Evolutionary conservation across 2,797 vertebrate species (phyloP).

Genomic region (Sebastes minor): DNA sequence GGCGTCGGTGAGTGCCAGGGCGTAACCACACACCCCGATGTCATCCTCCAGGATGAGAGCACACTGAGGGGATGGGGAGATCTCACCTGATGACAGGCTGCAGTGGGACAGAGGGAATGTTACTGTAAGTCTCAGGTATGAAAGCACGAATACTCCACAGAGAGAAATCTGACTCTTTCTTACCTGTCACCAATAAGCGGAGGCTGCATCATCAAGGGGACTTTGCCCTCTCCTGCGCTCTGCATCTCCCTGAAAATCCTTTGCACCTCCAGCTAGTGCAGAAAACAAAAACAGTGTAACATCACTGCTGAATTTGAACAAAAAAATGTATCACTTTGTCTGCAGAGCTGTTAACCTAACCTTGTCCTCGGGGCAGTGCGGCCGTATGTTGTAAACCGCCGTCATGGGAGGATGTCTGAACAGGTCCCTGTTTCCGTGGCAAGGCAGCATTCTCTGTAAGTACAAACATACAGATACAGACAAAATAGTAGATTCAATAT

Average conservation of each 20-base stretch:
- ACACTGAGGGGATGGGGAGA: slow-evolving; percentile 88
- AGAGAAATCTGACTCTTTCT: slow-evolving; percentile 29
- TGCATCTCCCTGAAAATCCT: slow-evolving; percentile 93
- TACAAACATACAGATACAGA: slow-evolving; percentile 8
- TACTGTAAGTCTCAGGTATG: no score
- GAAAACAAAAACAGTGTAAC: slow-evolving; percentile 35
- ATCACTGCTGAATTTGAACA: background rate
- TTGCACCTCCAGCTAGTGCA: slow-evolving; percentile 87
- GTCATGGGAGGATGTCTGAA: slow-evolving; percentile 91
- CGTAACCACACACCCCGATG: slow-evolving; percentile 90
- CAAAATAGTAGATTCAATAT: background rate
- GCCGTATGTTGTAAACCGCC: slow-evolving; percentile 91
- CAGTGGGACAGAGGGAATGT: background rate
- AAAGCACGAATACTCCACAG: background rate
- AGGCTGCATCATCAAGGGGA: slow-evolving; percentile 79
- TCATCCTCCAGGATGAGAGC: slow-evolving; percentile 93
- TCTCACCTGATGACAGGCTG: slow-evolving; percentile 89
- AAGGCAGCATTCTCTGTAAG: slow-evolving; percentile 94
- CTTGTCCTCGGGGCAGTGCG: slow-evolving; percentile 92
- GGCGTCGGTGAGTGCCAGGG: slow-evolving; percentile 89
- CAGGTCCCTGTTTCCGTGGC: slow-evolving; percentile 96
- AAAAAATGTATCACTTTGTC: background rate
- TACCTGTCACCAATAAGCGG: slow-evolving; percentile 92
- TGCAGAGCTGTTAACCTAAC: slow-evolving; percentile 69
- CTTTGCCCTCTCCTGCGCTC: slow-evolving; percentile 80